Percentiles rank a stretch among this genome's conserved stretches.
Evolutionary conservation across 2,113 vertebrate genomes (phyloP).

Genomic region (Genyomyrus donnyi): DNA sequence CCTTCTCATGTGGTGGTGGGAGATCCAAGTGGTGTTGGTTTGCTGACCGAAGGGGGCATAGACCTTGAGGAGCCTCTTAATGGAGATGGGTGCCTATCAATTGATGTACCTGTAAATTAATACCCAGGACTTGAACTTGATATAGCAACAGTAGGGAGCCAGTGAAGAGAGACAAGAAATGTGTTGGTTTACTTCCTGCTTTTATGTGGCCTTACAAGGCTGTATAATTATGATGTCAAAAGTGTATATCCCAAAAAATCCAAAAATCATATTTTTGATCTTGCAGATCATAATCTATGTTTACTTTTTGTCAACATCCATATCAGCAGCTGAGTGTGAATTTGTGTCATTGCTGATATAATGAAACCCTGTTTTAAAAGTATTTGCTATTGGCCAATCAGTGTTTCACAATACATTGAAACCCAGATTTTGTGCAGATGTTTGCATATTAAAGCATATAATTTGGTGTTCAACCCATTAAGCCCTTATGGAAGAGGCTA

Average conservation of each 20-base stretch:
- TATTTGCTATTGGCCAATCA: neutral
- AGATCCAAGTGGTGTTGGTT: neutral
- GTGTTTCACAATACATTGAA: neutral
- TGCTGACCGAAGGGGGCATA: neutral
- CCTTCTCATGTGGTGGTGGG: neutral
- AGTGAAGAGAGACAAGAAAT: neutral
- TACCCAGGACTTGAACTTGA: neutral
- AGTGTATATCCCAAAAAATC: neutral
- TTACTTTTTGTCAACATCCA: neutral
- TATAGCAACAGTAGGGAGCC: neutral
- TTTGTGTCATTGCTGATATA: neutral
- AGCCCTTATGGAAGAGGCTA: neutral
- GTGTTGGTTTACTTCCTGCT: neutral
- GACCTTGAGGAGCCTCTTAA: neutral
- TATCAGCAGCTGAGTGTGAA: neutral
- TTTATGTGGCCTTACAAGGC: neutral
- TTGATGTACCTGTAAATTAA: neutral
- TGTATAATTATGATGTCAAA: neutral
- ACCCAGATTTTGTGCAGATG: neutral
- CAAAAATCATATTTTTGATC: neutral
- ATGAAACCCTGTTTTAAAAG: neutral
- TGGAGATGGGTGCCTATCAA: neutral
- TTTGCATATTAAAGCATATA: neutral
- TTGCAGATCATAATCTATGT: neutral
- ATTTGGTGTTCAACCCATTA: neutral